Evolutionary conservation across 2,113 vertebrate genomes (phyloP).

Genomic region (cattle (Bos taurus)): DNA sequence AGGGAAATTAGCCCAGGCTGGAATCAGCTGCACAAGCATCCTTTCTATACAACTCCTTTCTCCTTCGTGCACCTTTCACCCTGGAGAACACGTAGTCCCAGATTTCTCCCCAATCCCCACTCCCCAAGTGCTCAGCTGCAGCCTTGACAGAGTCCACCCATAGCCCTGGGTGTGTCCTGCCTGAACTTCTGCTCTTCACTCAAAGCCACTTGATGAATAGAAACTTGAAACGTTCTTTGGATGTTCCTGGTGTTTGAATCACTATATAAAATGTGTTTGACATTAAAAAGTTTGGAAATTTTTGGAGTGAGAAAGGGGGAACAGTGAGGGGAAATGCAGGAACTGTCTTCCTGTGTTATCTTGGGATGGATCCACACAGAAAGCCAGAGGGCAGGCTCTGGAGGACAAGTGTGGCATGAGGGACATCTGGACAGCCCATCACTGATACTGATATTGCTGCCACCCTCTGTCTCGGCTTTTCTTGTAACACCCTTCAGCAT

Average conservation of each 20-base stretch:
- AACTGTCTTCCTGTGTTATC: not conserved
- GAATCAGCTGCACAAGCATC: not conserved
- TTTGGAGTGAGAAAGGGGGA: not conserved
- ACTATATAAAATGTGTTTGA: conserved; percentile 4
- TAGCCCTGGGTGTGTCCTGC: not conserved
- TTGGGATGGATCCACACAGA: not conserved
- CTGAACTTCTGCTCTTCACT: not conserved
- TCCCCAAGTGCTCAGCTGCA: not conserved
- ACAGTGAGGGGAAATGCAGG: not conserved
- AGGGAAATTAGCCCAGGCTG: not conserved
- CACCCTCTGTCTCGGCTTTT: not conserved
- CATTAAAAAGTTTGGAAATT: not conserved
- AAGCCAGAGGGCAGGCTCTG: not conserved
- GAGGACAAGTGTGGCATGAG: not conserved
- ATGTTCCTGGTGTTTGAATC: conserved; percentile 34
- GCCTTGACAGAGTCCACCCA: not conserved
- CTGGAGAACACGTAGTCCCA: no score
- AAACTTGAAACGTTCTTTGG: conserved; percentile 32
- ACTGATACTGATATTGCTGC: not conserved
- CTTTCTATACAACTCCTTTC: not conserved
- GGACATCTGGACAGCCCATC: not conserved
- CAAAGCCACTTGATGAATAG: not conserved
- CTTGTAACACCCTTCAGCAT: not conserved
- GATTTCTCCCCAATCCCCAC: not conserved
- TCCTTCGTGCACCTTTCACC: not conserved